A percentile compares a stretch with the other conserved stretches of the same genome.
Evolutionary conservation across 2,113 vertebrate species (phyloP).

Genomic region (Caretta caretta): DNA sequence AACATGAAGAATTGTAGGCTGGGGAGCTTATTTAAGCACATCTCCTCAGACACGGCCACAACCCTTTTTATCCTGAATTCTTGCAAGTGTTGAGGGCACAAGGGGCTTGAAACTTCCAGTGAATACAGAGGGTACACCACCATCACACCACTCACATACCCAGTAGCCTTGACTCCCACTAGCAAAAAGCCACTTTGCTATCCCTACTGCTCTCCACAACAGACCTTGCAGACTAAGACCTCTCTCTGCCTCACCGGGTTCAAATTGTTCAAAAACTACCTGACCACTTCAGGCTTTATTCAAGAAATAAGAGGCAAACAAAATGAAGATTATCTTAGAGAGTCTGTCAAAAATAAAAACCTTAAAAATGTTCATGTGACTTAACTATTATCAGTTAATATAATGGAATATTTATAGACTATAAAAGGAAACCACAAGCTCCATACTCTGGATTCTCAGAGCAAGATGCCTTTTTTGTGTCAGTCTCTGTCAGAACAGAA

Average conservation of each 20-base stretch:
- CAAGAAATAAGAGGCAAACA: not conserved
- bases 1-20: not conserved
- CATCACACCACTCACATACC: not conserved
- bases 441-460: not conserved
- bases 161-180: too few species aligned
- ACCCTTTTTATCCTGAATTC: too few species aligned
- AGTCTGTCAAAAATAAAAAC: not conserved
- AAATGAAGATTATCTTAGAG: not conserved
- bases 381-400: not conserved
- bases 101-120: not conserved
- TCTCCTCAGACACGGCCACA: too few species aligned
- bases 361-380: not conserved
- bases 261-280: fast-evolving
- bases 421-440: not conserved
- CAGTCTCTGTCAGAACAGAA: not conserved
- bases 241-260: not conserved
- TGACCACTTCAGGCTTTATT: not conserved
- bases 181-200: fast-evolving
- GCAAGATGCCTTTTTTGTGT: not conserved
- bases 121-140: not conserved
- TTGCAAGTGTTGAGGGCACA: not conserved
- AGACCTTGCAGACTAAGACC: not conserved
- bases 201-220: fast-evolving
- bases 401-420: not conserved
- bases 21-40: too few species aligned